Evolutionary conservation across 1,140 invertebrate species (phyloP).

Genomic region (Bilobella aurantiaca): DNA sequence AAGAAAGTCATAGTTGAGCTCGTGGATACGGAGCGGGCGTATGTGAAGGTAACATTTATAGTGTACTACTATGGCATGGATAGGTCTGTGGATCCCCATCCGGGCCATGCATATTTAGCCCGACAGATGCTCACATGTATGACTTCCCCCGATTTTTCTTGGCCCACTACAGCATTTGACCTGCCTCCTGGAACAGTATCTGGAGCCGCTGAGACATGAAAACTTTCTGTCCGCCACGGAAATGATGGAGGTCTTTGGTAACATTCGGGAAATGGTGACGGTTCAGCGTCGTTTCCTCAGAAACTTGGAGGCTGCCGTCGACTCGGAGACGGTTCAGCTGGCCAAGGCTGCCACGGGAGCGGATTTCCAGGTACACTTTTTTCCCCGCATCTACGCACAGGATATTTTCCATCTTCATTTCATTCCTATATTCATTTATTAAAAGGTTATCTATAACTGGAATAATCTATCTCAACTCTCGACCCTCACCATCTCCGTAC

Average conservation of each 20-base stretch:
- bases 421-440: not conserved
- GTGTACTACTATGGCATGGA: too few relatives aligned
- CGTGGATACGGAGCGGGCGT: too few relatives aligned
- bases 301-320: conserved; percentile 86
- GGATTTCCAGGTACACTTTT: too few relatives aligned
- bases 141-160: not conserved
- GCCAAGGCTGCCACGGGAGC: too few relatives aligned
- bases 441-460: not conserved
- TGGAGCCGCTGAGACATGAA: conserved; percentile 90
- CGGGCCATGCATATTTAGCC: too few relatives aligned
- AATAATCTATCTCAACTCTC: too few relatives aligned
- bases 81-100: too few relatives aligned
- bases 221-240: conserved; percentile 86
- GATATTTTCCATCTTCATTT: not conserved
- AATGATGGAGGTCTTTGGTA: conserved; percentile 89
- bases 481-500: too few relatives aligned
- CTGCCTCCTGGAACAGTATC: conserved; percentile 87
- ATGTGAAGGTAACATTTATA: too few relatives aligned
- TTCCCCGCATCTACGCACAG: too few relatives aligned
- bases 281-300: conserved; percentile 92
- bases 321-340: conserved; percentile 81
- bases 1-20: too few relatives aligned
- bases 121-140: too few relatives aligned
- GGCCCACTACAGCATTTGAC: conserved; percentile 82
- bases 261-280: conserved; percentile 92